Evolutionary conservation across 2,113 vertebrate genomes (phyloP).

Genomic region (Paramormyrops kingsleyae): DNA sequence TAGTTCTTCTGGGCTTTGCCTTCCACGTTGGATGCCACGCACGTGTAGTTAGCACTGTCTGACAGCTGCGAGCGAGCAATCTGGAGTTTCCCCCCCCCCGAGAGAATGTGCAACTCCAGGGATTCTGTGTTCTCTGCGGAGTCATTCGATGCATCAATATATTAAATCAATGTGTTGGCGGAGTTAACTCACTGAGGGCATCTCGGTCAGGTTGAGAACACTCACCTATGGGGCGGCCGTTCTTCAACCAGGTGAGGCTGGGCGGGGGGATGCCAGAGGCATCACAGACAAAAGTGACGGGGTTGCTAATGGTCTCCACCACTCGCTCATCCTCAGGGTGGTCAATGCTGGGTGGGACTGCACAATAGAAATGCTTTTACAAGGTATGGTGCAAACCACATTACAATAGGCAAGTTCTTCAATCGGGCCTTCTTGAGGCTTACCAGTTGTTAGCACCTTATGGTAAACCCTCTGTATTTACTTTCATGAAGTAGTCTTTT

Average conservation of each 20-base stretch:
- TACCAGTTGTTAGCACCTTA: neutral
- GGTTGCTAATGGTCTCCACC: conserved; percentile 75
- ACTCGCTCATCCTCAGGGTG: conserved; percentile 66
- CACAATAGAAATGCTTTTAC: conserved; percentile 18
- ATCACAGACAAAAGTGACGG: conserved; percentile 80
- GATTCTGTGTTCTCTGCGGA: conserved; percentile 73
- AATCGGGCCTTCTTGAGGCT: neutral
- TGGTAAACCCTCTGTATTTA: neutral
- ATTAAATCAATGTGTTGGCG: neutral
- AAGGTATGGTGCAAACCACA: neutral
- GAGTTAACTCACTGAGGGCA: neutral
- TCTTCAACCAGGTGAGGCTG: conserved; percentile 78
- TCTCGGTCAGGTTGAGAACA: neutral
- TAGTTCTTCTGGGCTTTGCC: conserved; percentile 81
- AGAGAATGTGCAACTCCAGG: conserved; percentile 82
- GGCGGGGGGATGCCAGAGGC: conserved; percentile 87
- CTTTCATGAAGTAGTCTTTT: neutral
- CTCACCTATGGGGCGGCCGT: conserved; percentile 76
- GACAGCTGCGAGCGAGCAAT: conserved; percentile 75
- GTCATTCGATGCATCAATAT: neutral
- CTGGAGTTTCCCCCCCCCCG: conserved; percentile 85
- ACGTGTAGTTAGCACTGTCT: conserved; percentile 77
- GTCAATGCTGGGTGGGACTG: conserved; percentile 85
- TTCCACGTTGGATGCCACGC: conserved; percentile 81
- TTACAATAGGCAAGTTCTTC: neutral